Percentiles rank a stretch among this genome's conserved stretches.
Conservation (phyloP, 92 coral and sea anemone genomes). For the Desmophyllum pertusum region DNA sequence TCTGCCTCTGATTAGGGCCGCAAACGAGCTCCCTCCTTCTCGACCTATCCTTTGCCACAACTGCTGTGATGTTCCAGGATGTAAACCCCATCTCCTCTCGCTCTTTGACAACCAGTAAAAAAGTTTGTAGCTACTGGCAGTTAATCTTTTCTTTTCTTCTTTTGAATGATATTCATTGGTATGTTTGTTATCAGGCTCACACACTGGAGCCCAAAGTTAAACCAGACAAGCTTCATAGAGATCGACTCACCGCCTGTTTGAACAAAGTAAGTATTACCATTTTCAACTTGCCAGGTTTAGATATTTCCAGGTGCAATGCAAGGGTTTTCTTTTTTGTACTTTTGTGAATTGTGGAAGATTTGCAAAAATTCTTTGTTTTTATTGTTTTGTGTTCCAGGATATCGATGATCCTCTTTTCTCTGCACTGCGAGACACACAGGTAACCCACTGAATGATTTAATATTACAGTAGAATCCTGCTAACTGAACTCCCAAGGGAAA, state of each 20-base stretch:
- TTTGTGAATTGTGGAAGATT: neutral
- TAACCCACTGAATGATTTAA: neutral
- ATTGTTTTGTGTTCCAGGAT: constrained; percentile 60
- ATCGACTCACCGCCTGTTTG: constrained; percentile 68
- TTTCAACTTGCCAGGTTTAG: neutral
- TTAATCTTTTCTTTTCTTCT: neutral
- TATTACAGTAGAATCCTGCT: too few relatives aligned
- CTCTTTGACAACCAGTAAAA: too few relatives aligned
- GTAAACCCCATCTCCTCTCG: too few relatives aligned
- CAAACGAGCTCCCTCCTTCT: too few relatives aligned
- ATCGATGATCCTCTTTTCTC: constrained; percentile 72
- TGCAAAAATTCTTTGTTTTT: neutral
- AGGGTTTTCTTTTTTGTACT: too few relatives aligned
- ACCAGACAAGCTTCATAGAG: constrained; percentile 82
- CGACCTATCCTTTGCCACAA: too few relatives aligned
- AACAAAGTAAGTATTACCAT: constrained; percentile 60
- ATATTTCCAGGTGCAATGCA: neutral
- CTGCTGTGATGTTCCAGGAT: too few relatives aligned
- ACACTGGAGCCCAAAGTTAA: constrained; percentile 76
- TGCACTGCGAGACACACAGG: constrained; percentile 87
- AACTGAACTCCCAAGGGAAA: too few relatives aligned
- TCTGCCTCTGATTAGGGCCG: too few relatives aligned
- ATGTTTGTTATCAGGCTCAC: constrained; percentile 51
- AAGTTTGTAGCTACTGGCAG: neutral
- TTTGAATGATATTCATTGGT: neutral